Base-by-base conservation (phyloP, 2,113 vertebrate genomes). In the Oreotragus oreotragus region DNA sequence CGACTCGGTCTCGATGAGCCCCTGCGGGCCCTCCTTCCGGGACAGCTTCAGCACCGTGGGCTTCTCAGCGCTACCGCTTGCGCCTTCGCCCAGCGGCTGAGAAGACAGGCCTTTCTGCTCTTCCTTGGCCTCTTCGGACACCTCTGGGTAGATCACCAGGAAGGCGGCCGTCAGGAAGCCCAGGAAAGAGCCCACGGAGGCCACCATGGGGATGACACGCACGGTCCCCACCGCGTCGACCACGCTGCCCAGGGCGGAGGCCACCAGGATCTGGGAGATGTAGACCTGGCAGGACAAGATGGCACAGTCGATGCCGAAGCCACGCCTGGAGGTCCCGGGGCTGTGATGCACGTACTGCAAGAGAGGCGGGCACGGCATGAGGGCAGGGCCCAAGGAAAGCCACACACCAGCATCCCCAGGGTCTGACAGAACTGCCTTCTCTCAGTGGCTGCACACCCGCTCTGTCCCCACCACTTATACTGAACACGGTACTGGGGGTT, bases 251-350 rank as follows among this genome's bases (percentile, higher is more conserved):
- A 99, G 99, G 0, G 99, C 99, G 0, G 99, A 99, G 2, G 99
- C 99, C 90, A 99, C 99, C 58, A 99, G 98, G 98, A 99, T 99
- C 99, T 99, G 99, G 92, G 99, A 99, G 98, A 99, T 99, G 97
- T 99, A 99, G 91, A 99, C 99, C 98, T 99, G 99, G 88, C 99
- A 99, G 0, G 99, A 99, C 84, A 99, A 99, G 97, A 99, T 99
- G 55, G 99, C 99, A 0, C 99, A 99, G 98, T 99, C 99, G 21
- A 99, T 99, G 96, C 99, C 99, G 13, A 99, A 99, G 21, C 99
- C 99, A 49, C 99, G 98, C 98, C 98, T 99, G 0, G 99, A 99
- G 98, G 99, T 99, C 36, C 99, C 99, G 0, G 99, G 99, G 97
- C 99, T 99, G 97, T 99, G 99, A 88, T 99, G 98, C n/a, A 99